Evolutionary conservation across 2,113 vertebrate species (phyloP), one percentile per base, ranked within the genome.

Genomic region (Nesoenas mayeri): DNA sequence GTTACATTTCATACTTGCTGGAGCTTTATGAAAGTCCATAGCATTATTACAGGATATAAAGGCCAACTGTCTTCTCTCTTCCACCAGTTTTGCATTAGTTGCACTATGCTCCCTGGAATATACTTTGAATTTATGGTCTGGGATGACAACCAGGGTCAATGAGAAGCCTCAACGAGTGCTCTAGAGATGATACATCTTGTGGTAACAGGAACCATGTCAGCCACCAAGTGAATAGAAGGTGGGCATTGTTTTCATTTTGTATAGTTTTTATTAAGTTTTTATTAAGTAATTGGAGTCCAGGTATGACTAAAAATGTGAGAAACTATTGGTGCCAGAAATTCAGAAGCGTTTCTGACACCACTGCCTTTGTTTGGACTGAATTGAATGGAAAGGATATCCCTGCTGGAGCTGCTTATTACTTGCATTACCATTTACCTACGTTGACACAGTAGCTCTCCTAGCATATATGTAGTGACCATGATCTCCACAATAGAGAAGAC

Each of bases 401-500:
- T 71, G 8, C 28, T 54, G 71, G 51, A 87, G 6, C 5, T 40
- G 47, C 4, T 2, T 71, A 42, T 12, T 58, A 13, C 12, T 72
- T 44, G 6, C 32, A 20, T 24, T 67, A 29, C 13, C 7, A 17
- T 34, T 58, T 70, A n/a, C 40, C 66, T 60, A 60, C 18, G n/a
- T 53, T 80, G n/a, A 42, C 42, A 65, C 16, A 38, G 32, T 29
- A 54, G 28, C 6, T 61, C 10, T 84, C 47, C n/a, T 36, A 54
- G 26, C 14, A 58, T 8, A 28, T 24, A 31, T 51, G 4, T 12
- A 65, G 31, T 20, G 19, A 42, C 44, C 9, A 12, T 26, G 38
- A 44, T 44, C 26, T 77, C 48, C 0, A 0, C 3, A 6, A 29
- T 8, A 73, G 17, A 62, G 38, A 56, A 25, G 15, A 42, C 38